A percentile compares a stretch with the other conserved stretches of the same genome.
Conservation (phyloP, 2,888 invertebrate genomes). For the Cybosia mesomella region DNA sequence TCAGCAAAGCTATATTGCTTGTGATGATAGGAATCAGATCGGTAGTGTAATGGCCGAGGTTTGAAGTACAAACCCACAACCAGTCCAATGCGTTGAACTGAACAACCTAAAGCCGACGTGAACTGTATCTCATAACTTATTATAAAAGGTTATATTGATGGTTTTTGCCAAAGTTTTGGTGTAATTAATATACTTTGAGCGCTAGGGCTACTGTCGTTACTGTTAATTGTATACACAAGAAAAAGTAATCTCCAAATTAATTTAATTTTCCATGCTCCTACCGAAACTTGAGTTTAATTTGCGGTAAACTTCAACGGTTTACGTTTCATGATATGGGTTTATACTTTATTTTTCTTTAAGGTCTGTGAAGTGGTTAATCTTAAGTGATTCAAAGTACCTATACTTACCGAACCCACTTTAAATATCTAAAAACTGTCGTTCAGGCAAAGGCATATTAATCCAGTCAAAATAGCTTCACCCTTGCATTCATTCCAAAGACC, state of each 20-base stretch:
- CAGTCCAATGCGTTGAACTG: background rate
- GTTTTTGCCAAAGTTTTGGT: background rate
- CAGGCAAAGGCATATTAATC: conserved; percentile 14
- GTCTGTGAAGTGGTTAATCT: conserved; percentile 31
- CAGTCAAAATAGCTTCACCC: too few relatives aligned
- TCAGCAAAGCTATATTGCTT: too few relatives aligned
- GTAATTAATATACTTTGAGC: background rate
- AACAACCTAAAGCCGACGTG: background rate
- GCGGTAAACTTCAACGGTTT: conserved; percentile 11
- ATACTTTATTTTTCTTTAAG: conserved; percentile 27
- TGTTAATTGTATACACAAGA: conserved; percentile 2
- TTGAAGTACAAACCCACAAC: too few relatives aligned
- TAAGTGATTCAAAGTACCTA: conserved; percentile 25
- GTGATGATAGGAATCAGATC: too few relatives aligned
- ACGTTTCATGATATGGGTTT: conserved; percentile 7
- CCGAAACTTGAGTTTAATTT: conserved; percentile 24
- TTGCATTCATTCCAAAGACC: too few relatives aligned
- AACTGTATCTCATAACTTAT: background rate
- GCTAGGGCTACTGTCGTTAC: background rate
- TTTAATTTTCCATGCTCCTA: conserved; percentile 26
- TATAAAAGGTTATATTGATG: background rate
- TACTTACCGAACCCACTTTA: conserved; percentile 10
- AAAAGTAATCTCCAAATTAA: conserved; percentile 15
- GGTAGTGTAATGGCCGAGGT: too few relatives aligned
- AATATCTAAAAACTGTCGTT: conserved; percentile 13